Evolutionary conservation across 23 tunicate species (phyloP).

Genomic region (Corella eumyota): DNA sequence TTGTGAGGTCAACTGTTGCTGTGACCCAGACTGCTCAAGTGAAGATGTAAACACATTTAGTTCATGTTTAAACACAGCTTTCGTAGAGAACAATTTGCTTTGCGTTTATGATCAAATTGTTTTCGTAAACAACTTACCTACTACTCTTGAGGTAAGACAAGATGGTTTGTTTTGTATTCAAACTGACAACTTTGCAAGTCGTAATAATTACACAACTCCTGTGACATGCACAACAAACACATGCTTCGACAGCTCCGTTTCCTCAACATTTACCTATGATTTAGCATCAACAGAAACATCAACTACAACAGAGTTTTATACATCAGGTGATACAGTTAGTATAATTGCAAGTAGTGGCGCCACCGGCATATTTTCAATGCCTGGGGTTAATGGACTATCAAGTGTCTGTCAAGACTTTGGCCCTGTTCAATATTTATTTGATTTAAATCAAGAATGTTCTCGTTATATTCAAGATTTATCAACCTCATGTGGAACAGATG

Average conservation of each 20-base stretch:
- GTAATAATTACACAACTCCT: slow-evolving; percentile 34
- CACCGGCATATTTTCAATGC: slow-evolving; percentile 18
- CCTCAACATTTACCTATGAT: slow-evolving; percentile 21
- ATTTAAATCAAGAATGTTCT: slow-evolving; percentile 12
- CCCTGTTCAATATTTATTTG: slow-evolving; percentile 30
- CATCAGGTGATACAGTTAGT: slow-evolving; percentile 20
- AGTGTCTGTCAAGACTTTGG: slow-evolving; percentile 30
- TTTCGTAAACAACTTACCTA: slow-evolving; percentile 35
- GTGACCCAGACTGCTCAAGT: slow-evolving; percentile 57
- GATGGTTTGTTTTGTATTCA: slow-evolving; percentile 62
- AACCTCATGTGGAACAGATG: slow-evolving; percentile 8
- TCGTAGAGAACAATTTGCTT: slow-evolving; percentile 8
- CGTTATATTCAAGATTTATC: slow-evolving; percentile 5
- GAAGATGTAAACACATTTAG: slow-evolving; percentile 29
- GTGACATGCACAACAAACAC: slow-evolving; percentile 6
- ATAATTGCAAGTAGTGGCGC: slow-evolving; percentile 9
- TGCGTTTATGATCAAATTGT: slow-evolving; percentile 37
- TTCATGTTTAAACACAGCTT: slow-evolving; percentile 15
- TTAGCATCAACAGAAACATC: slow-evolving; percentile 7
- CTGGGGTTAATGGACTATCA: slow-evolving; percentile 4
- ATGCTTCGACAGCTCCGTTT: slow-evolving; percentile 19
- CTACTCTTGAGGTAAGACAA: slow-evolving; percentile 8
- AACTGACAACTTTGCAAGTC: slow-evolving; percentile 27
- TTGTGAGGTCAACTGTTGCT: slow-evolving; percentile 85
- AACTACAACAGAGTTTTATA: slow-evolving; percentile 7